Percentiles rank a stretch among this genome's conserved stretches.
phyloP scores from a whole-genome alignment of 2,888 invertebrate genomes.

The Glaucopsyche alexis region DNA sequence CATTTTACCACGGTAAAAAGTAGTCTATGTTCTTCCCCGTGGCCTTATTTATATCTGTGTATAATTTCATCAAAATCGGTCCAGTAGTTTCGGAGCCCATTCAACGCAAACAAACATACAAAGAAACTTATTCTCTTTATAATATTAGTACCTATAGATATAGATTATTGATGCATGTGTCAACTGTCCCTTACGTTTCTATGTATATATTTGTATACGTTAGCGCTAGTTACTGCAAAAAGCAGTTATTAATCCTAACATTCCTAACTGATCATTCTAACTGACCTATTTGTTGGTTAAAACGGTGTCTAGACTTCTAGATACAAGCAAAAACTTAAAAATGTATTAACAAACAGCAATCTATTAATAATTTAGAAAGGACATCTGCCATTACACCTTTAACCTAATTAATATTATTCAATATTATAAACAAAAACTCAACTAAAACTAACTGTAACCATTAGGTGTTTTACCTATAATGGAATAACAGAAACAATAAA shows the following conservation, averaged over 20 bases:
- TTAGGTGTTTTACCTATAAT: not conserved
- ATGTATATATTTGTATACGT: not conserved
- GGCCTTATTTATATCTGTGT: too few species aligned
- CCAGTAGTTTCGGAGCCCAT: too few species aligned
- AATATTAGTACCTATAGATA: too few species aligned
- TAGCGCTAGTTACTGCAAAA: not conserved
- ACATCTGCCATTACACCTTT: not conserved
- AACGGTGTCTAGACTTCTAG: conserved; percentile 7
- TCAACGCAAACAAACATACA: too few species aligned
- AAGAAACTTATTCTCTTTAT: too few species aligned
- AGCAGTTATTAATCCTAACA: not conserved
- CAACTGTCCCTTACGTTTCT: too few species aligned
- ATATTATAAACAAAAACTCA: not conserved
- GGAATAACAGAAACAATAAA: not conserved
- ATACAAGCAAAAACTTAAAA: not conserved
- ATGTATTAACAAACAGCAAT: not conserved
- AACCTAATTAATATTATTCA: conserved; percentile 8
- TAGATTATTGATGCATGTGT: too few species aligned
- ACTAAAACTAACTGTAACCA: not conserved
- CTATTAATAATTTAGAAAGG: conserved; percentile 15
- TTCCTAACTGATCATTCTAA: not conserved
- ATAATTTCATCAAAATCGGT: too few species aligned
- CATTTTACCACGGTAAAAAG: too few species aligned
- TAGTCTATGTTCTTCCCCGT: too few species aligned
- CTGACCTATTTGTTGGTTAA: not conserved